These are phyloP conservation scores for Apus apus DNA, from an alignment of 2,113 vertebrate species.

Conservation along the genomic window DNA sequence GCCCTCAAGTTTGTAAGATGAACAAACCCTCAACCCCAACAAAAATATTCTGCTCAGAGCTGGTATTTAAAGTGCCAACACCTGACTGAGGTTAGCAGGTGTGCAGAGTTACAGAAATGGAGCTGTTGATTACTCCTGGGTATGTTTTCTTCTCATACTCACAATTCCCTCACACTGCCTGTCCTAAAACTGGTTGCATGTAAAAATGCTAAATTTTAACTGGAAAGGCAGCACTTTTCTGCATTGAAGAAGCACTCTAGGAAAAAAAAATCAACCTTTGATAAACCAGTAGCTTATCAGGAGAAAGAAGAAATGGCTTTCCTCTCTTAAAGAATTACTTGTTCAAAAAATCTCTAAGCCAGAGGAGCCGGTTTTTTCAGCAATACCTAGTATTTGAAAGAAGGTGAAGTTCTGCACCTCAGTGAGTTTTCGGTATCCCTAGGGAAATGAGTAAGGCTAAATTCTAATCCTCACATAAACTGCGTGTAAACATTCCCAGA, in stretches of 20 bases:
- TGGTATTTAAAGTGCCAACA: conserved; percentile 7
- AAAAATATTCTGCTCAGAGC: not conserved
- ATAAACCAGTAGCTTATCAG: not conserved
- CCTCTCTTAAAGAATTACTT: not conserved
- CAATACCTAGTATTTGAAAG: not conserved
- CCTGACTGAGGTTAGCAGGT: conserved; percentile 5
- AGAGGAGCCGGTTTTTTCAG: not conserved
- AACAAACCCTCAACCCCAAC: rapidly evolving
- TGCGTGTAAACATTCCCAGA: not conserved
- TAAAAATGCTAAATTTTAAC: not conserved
- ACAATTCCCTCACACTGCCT: rapidly evolving
- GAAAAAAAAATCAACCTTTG: not conserved
- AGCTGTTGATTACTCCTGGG: not conserved
- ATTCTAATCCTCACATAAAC: not conserved
- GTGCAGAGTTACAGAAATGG: not conserved
- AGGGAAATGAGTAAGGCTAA: not conserved
- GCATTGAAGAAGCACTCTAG: not conserved
- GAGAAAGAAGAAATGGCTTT: not conserved
- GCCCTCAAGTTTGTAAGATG: rapidly evolving
- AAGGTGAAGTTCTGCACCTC: not conserved
- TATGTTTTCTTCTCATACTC: not conserved
- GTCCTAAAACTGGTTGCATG: rapidly evolving
- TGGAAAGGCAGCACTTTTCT: not conserved
- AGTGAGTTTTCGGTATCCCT: not conserved
- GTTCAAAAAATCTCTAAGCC: not conserved